Evolutionary conservation across 30 jellyfish, hydroid and myxozoan species (phyloP).

Genomic region (Morbakka virulenta): DNA sequence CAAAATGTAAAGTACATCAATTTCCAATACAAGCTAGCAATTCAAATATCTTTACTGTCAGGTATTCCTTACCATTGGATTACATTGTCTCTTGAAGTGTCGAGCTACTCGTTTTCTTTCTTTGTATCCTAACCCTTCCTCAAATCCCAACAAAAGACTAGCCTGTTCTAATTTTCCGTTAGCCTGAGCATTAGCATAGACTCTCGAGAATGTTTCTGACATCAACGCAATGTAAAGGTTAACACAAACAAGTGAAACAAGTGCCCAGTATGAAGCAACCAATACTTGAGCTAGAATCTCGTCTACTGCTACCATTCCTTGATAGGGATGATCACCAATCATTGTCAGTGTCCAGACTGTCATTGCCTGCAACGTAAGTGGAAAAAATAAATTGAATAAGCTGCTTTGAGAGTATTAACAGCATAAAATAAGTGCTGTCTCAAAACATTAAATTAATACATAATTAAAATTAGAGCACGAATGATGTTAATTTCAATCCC

Average conservation of each 20-base stretch:
- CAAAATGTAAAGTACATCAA: no score
- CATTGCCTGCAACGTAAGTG: no score
- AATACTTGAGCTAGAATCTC: slow-evolving; percentile 94
- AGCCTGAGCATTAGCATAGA: slow-evolving; percentile 86
- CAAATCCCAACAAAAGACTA: slow-evolving; percentile 64
- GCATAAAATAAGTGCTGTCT: no score
- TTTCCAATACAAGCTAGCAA: no score
- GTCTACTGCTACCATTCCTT: slow-evolving; percentile 68
- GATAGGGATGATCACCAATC: slow-evolving; percentile 62
- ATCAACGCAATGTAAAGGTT: slow-evolving; percentile 83
- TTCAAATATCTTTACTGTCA: no score
- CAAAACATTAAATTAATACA: slow-evolving; percentile 56
- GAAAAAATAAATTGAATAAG: no score
- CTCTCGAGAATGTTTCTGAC: slow-evolving; percentile 94
- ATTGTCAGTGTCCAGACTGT: slow-evolving; percentile 85
- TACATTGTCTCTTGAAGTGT: no score
- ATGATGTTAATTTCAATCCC: no score
- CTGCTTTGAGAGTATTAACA: no score
- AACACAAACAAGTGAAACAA: slow-evolving; percentile 83
- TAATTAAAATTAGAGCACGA: no score
- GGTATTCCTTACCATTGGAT: no score
- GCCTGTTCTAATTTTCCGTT: slow-evolving; percentile 94
- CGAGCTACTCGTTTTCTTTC: no score
- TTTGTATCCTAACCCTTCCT: slow-evolving; percentile 52
- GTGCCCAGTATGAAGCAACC: slow-evolving; percentile 75